Evolutionary conservation across 2,888 invertebrate genomes (phyloP), one percentile per base, ranked within the genome.

Genomic region (Oscheius sp.): DNA sequence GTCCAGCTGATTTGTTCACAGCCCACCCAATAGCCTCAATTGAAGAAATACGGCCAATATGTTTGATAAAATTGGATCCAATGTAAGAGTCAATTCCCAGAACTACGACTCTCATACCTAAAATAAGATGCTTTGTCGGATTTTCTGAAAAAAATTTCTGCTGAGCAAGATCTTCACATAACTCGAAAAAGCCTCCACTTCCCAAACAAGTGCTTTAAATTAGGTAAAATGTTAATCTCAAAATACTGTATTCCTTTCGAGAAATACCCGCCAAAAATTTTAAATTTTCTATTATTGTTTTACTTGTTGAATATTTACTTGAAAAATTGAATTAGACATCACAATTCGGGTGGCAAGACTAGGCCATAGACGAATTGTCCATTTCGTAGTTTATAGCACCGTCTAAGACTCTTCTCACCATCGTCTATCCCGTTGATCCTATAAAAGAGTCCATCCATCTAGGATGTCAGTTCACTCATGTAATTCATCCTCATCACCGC

Each of bases 91-190:
- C 50, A 10, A 46, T 45, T 66, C 66, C 66, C 29, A 66, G 27
- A 29, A 66, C 57, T 15, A 53, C 45, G 17, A 66, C 42, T 39
- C 39, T 53, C 66, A 66, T 66, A n/a, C n/a, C n/a, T n/a, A n/a
- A n/a, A n/a, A n/a, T n/a, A n/a, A n/a, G n/a, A n/a, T n/a, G n/a
- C n/a, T n/a, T n/a, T n/a, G n/a, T n/a, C n/a, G n/a, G n/a, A n/a
- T n/a, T n/a, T n/a, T n/a, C n/a, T n/a, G n/a, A n/a, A n/a, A n/a
- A n/a, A n/a, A n/a, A n/a, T n/a, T n/a, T n/a, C n/a, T n/a, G n/a
- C n/a, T n/a, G n/a, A n/a, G n/a, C n/a, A n/a, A n/a, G n/a, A n/a
- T n/a, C n/a, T n/a, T n/a, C n/a, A n/a, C n/a, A n/a, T n/a, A n/a
- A n/a, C n/a, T n/a, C n/a, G n/a, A n/a, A n/a, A n/a, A n/a, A n/a